Conservation (phyloP, 2,797 vertebrate genomes). For the Hippocampus kuda region DNA sequence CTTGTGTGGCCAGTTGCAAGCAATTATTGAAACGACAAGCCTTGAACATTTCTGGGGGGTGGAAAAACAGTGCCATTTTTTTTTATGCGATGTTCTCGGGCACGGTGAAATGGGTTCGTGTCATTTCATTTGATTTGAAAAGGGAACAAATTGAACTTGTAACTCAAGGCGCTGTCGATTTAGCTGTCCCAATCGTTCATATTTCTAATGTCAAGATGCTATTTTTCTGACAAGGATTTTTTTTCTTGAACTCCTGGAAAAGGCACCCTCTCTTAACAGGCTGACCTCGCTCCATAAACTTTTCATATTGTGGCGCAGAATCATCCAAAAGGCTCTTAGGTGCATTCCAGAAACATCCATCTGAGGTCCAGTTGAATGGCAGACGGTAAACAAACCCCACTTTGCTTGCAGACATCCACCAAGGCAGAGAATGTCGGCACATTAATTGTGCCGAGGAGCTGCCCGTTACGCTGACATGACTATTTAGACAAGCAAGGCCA, state of each 20-base stretch:
- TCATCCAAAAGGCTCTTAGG: conserved; percentile 32
- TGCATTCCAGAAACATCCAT: conserved; percentile 43
- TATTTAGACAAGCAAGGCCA: conserved; percentile 28
- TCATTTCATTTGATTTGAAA: no score
- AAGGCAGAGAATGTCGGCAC: conserved; percentile 32
- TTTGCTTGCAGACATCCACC: conserved; percentile 22
- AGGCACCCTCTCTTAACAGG: background rate
- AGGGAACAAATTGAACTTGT: no score
- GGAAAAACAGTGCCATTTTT: no score
- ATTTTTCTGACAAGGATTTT: background rate
- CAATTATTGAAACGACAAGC: no score
- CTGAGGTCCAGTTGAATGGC: conserved; percentile 37
- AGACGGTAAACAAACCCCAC: conserved; percentile 39
- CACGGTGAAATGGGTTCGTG: no score
- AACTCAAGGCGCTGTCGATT: no score
- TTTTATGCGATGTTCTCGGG: no score
- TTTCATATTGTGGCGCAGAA: conserved; percentile 1
- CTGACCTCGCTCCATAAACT: background rate
- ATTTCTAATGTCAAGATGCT: no score
- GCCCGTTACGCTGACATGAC: conserved; percentile 8
- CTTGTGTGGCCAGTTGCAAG: no score
- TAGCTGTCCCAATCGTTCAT: no score
- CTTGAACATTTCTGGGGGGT: no score
- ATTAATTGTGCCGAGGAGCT: conserved; percentile 25
- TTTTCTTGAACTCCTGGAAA: background rate